These are phyloP conservation scores for Coelogynopora nodosa DNA, from an alignment of 2,888 invertebrate species.

Conservation along the genomic window DNA sequence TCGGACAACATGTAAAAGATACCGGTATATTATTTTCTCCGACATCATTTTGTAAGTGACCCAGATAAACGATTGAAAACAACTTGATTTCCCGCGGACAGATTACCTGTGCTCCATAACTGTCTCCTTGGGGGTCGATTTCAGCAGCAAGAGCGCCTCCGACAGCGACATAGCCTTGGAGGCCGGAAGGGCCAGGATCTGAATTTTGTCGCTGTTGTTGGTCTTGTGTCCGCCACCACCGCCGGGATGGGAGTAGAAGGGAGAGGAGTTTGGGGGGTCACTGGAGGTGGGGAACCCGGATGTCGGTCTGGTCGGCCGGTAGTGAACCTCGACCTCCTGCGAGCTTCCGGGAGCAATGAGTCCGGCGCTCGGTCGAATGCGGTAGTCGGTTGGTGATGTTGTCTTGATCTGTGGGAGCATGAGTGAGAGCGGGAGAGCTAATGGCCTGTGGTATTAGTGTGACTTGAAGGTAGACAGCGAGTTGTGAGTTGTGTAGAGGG, in stretches of 20 bases:
- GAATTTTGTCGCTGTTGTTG: neutral
- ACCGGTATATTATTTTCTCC: too few species aligned
- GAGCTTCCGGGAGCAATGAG: neutral
- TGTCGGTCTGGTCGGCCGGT: neutral
- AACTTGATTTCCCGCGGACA: too few species aligned
- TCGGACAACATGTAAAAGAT: neutral
- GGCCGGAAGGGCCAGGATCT: neutral
- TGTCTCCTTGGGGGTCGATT: neutral
- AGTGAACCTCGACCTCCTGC: neutral
- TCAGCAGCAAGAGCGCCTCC: neutral
- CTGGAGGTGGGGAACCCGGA: neutral
- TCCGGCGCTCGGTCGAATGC: conserved; percentile 5
- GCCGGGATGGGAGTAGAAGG: neutral
- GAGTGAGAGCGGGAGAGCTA: neutral
- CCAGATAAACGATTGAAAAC: too few species aligned
- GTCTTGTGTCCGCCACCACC: neutral
- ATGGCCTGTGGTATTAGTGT: too few species aligned
- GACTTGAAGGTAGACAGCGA: too few species aligned
- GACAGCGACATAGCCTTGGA: neutral
- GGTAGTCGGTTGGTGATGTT: neutral
- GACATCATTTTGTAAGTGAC: too few species aligned
- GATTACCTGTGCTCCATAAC: neutral
- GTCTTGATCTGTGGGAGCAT: neutral
- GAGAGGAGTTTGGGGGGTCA: neutral
- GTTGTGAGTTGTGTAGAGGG: too few species aligned